These are phyloP conservation scores for Rhaphigaster nebulosa DNA, from an alignment of 2,888 invertebrate genomes.

Conservation along the genomic window DNA sequence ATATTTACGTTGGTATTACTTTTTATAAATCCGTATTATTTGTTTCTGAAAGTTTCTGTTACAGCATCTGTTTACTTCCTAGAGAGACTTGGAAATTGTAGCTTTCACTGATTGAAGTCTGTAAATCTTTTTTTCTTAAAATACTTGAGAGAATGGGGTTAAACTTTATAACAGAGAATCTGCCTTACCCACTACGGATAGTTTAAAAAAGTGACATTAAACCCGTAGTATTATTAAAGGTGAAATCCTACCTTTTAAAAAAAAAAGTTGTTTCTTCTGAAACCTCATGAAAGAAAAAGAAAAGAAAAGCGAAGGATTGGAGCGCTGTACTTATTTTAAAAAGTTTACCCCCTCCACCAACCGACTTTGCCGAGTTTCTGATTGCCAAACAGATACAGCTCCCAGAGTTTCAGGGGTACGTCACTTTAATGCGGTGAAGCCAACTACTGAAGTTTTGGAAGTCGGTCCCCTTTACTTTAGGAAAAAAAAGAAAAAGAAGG, in stretches of 20 bases:
- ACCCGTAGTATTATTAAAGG: neutral
- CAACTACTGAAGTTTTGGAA: neutral
- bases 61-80: neutral
- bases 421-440: constrained; percentile 19
- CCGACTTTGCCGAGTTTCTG: constrained; percentile 1
- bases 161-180: neutral
- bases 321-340: constrained; percentile 11
- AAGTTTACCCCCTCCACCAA: neutral
- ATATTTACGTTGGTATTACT: neutral
- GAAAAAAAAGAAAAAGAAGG: neutral
- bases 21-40: neutral
- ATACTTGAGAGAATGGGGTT: neutral
- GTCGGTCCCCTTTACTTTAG: neutral
- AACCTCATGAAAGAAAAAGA: constrained; percentile 26
- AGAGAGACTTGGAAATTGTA: neutral
- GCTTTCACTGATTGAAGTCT: neutral
- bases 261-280: neutral
- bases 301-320: neutral
- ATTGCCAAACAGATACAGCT: constrained; percentile 17
- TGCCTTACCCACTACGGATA: neutral
- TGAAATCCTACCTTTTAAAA: neutral
- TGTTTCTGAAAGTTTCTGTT: no score
- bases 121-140: neutral
- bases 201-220: neutral
- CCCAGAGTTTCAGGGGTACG: constrained; percentile 1